A percentile compares a stretch with the other conserved stretches of the same genome.
These are phyloP conservation scores for Cerceris ruficornis DNA, from an alignment of 2,888 invertebrate species.

Conservation along the genomic window DNA sequence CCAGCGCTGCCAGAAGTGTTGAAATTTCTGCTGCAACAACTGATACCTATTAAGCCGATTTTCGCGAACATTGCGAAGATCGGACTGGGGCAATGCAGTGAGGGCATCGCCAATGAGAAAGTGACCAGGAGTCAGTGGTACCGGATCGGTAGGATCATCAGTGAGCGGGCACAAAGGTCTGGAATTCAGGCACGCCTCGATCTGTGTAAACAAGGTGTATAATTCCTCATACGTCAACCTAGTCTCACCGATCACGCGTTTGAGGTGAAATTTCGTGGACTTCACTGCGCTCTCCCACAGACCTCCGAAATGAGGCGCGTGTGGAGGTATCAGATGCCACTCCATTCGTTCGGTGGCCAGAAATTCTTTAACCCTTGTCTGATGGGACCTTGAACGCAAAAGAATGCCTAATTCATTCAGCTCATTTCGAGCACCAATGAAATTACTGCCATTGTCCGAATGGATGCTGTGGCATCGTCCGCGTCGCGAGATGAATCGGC, in stretches of 20 bases:
- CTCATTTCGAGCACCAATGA: constrained; percentile 9
- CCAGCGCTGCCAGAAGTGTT: neutral
- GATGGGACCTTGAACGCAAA: neutral
- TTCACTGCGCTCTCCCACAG: constrained; percentile 9
- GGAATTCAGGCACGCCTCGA: constrained; percentile 1
- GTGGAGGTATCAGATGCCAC: neutral
- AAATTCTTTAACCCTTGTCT: neutral
- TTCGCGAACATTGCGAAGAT: neutral
- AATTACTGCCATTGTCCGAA: constrained; percentile 8
- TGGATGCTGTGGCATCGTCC: neutral
- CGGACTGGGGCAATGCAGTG: neutral
- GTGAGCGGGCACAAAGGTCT: neutral
- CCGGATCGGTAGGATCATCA: too few relatives aligned
- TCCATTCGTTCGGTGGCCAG: neutral
- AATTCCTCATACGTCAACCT: neutral
- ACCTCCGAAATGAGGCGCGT: constrained; percentile 1
- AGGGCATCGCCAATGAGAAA: neutral
- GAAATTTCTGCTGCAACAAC: neutral
- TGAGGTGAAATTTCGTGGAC: neutral
- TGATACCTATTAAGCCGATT: neutral
- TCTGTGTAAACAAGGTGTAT: neutral
- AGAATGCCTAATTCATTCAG: neutral
- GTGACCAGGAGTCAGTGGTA: neutral
- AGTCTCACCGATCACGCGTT: neutral
- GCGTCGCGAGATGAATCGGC: neutral